These are phyloP conservation scores for Vireo griseus DNA, from an alignment of 2,797 vertebrate species.

Conservation along the genomic window DNA sequence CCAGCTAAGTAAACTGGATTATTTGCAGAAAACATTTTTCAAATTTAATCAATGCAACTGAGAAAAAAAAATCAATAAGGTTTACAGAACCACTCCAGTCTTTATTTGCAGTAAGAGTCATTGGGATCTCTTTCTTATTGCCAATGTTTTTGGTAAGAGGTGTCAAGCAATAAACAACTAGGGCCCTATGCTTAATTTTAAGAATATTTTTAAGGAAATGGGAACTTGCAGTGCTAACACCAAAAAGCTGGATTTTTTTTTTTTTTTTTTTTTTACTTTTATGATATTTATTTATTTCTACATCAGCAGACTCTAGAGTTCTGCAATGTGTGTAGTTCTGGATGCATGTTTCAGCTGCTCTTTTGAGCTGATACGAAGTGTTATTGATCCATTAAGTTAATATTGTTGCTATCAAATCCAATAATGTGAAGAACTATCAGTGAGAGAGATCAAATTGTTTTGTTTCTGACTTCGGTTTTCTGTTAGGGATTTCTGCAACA, in stretches of 20 bases:
- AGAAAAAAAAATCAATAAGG: neutral
- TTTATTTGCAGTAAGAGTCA: neutral
- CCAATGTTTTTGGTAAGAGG: neutral
- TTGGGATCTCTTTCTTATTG: neutral
- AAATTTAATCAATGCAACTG: conserved; percentile 20
- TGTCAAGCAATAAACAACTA: neutral
- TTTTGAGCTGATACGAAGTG: neutral
- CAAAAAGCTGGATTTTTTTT: neutral
- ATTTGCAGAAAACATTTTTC: conserved; percentile 1
- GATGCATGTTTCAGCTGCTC: neutral
- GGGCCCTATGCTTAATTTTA: neutral
- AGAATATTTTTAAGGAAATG: neutral
- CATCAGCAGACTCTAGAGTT: neutral
- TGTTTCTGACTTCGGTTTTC: neutral
- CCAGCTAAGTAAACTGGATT: neutral
- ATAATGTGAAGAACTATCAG: neutral
- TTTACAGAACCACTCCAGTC: neutral
- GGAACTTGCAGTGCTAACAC: neutral
- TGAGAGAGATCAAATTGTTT: neutral
- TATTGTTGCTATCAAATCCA: neutral
- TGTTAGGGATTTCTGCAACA: rapidly evolving
- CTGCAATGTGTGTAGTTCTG: neutral
- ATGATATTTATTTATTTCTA: neutral
- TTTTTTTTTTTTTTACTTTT: neutral
- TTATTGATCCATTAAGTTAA: neutral